Percentiles rank a stretch among this genome's conserved stretches.
Conservation (phyloP, 2,888 invertebrate genomes). For the Eupithecia exiguata region DNA sequence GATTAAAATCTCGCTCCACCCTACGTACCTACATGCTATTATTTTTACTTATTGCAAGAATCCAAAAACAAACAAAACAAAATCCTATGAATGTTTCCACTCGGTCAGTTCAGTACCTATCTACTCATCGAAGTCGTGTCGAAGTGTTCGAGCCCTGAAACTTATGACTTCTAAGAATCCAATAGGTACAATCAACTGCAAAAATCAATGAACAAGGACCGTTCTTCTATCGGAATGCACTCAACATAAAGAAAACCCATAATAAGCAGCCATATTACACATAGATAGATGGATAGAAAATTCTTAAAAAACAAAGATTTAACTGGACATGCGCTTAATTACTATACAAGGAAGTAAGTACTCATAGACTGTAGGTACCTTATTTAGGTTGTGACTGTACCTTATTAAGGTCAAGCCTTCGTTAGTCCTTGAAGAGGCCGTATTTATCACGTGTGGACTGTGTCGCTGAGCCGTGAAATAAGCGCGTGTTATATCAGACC, state of each 20-base stretch:
- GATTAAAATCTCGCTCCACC: too few relatives aligned
- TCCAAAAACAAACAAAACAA: neutral
- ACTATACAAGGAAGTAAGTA: too few relatives aligned
- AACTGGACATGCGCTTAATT: too few relatives aligned
- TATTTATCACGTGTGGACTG: slow-evolving; percentile 4
- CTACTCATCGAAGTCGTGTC: too few relatives aligned
- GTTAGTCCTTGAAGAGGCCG: neutral
- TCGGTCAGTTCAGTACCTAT: neutral
- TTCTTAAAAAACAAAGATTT: too few relatives aligned
- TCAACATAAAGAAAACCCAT: neutral
- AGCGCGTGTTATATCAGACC: slow-evolving; percentile 17
- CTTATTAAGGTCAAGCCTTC: slow-evolving; percentile 2
- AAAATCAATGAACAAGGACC: neutral
- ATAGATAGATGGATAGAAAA: too few relatives aligned
- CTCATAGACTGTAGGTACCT: too few relatives aligned
- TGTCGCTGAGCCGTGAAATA: slow-evolving; percentile 21
- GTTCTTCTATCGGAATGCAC: neutral
- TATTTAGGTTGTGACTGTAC: neutral
- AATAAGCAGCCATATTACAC: neutral
- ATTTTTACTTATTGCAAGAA: neutral
- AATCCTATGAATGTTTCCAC: neutral
- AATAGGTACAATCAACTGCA: neutral
- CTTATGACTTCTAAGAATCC: neutral
- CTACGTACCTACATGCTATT: too few relatives aligned
- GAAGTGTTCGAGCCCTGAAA: neutral